Percentiles rank a stretch among this genome's conserved stretches.
Evolutionary conservation across 2,113 vertebrate species (phyloP).

Genomic region (Ahaetulla prasina): DNA sequence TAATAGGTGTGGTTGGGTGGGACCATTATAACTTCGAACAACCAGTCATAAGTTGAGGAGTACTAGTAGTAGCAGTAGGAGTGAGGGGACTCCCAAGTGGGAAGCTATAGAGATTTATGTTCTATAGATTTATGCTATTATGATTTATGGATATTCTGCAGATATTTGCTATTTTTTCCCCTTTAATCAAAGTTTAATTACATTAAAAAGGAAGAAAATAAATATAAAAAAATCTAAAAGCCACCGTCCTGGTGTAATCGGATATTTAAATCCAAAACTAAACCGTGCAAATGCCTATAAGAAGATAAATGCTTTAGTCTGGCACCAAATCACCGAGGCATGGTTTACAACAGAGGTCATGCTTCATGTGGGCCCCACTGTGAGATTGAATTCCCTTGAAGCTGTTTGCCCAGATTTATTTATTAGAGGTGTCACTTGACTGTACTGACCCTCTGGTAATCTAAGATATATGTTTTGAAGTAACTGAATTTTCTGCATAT

Average conservation of each 20-base stretch:
- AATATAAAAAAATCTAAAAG: background rate
- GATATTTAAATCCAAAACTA: background rate
- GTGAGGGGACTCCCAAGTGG: background rate
- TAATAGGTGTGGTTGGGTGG: background rate
- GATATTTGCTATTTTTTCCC: background rate
- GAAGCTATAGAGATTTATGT: background rate
- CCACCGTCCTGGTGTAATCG: background rate
- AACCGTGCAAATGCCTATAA: background rate
- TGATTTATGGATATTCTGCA: background rate
- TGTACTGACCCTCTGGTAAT: background rate
- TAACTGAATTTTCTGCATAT: background rate
- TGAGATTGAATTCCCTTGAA: background rate
- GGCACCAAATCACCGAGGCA: background rate
- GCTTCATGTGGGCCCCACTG: background rate
- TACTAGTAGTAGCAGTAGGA: background rate
- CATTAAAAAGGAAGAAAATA: background rate
- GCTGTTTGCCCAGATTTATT: background rate
- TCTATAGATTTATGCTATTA: background rate
- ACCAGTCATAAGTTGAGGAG: background rate
- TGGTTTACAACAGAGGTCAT: background rate
- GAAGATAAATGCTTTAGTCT: background rate
- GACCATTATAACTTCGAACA: background rate
- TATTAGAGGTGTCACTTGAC: background rate
- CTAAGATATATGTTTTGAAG: background rate
- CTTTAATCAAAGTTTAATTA: background rate